These are phyloP conservation scores for Hippocampus guttulatus DNA, from an alignment of 2,113 vertebrate genomes.

Conservation along the genomic window DNA sequence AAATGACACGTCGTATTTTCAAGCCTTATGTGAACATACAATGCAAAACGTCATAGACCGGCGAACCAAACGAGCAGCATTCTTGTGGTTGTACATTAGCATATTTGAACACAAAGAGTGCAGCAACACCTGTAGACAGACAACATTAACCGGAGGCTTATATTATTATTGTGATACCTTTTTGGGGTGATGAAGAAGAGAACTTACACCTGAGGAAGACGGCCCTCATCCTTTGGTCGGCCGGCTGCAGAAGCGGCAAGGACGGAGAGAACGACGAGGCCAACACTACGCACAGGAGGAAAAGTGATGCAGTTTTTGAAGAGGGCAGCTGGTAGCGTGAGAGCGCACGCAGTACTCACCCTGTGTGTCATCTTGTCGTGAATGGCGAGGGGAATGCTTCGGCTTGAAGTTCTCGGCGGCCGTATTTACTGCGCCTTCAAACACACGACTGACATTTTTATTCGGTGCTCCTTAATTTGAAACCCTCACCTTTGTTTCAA, in stretches of 20 bases:
- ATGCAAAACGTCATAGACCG: too few species aligned
- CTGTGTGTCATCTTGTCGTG: slow-evolving; percentile 30
- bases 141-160: too few species aligned
- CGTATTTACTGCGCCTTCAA: slow-evolving; percentile 27
- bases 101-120: too few species aligned
- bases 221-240: slow-evolving; percentile 64
- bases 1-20: too few species aligned
- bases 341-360: background rate
- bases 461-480: background rate
- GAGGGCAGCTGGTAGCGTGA: background rate
- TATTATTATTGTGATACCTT: too few species aligned
- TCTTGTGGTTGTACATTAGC: too few species aligned
- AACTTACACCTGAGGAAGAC: slow-evolving; percentile 67
- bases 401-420: slow-evolving; percentile 50
- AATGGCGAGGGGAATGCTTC: slow-evolving; percentile 19
- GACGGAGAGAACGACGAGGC: slow-evolving; percentile 52
- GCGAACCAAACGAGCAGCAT: too few species aligned
- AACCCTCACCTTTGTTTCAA: background rate
- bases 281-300: slow-evolving; percentile 17
- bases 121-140: too few species aligned
- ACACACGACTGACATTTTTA: background rate
- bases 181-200: background rate
- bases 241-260: slow-evolving; percentile 51
- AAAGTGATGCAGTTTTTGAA: background rate
- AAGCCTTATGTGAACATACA: too few species aligned